Base-by-base conservation (phyloP, 1,140 invertebrate genomes). In the Drosophila neocordata region DNA sequence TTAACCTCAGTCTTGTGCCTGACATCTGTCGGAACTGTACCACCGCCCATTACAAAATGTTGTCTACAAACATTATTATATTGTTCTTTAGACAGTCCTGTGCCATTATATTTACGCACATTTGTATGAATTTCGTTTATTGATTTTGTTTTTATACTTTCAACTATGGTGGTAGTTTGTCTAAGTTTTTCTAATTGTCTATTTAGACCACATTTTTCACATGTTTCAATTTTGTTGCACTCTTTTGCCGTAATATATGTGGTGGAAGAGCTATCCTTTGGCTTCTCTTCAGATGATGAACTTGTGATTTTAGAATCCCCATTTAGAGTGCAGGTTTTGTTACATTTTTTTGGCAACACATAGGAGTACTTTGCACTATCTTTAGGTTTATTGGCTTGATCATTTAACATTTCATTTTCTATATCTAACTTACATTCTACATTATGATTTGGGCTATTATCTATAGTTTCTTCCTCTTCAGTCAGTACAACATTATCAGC, bases 331-430 rank as follows among this genome's bases (percentile, higher is more conserved):
- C 53, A 35, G 13, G 6, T 56, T 35, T 12, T 12, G 27, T 15
- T 20, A 6, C 53, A 27, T 53, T 18, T n/a, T 24, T 9, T 27
- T 27, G 51, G 51, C 51, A 53, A 53, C 11, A n/a, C 11, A 24
- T 22, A 5, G 22, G 24, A 53, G 24, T 27, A 27, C 44, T 11
- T 55, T 55, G 52, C 52, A 34, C 27, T 15, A 34, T 31, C 31
- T n/a, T 18, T 12, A 6, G 24, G 15, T 56, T 13, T 35, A 56
- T 56, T 56, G 9, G 11, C 4, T 15, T 15, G 31, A 34, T 56
- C 53, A 35, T 56, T 56, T 56, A 34, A 56, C 4, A 56, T 15
- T 12, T 34, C 22, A 56, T 35, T 56, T 35, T 48, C 15, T 11
- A 34, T 18, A 34, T 7, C 13, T 35, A 56, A 56, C 13, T 56